phyloP scores from a whole-genome alignment of 1,140 invertebrate genomes.

The Euschistus heros region DNA sequence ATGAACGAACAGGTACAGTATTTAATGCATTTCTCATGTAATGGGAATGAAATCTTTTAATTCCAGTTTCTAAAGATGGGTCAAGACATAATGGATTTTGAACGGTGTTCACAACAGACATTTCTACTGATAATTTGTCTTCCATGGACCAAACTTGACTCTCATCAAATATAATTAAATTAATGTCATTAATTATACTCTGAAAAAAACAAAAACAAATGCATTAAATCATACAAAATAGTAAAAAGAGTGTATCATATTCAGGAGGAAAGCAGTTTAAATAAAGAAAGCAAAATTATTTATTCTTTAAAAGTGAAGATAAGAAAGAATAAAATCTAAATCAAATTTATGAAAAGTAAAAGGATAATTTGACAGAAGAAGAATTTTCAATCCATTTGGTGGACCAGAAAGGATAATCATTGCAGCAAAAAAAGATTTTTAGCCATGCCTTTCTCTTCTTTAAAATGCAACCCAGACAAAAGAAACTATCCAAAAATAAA shows the following conservation, averaged over 20 bases:
- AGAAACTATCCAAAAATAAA: too few species aligned
- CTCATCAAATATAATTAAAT: constrained; percentile 50
- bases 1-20: constrained; percentile 58
- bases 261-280: too few species aligned
- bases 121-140: constrained; percentile 67
- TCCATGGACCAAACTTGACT: constrained; percentile 55
- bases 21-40: constrained; percentile 62
- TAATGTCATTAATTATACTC: constrained; percentile 65
- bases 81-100: constrained; percentile 77
- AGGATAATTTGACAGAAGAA: too few species aligned
- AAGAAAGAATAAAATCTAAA: too few species aligned
- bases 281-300: too few species aligned
- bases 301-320: too few species aligned
- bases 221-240: background rate
- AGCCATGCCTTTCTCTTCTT: too few species aligned
- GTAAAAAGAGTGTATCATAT: background rate
- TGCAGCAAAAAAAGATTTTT: too few species aligned
- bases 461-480: too few species aligned
- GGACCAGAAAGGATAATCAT: too few species aligned
- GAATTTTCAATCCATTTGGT: too few species aligned
- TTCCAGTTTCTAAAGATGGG: constrained; percentile 65
- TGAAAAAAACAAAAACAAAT: constrained; percentile 36
- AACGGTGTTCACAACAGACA: constrained; percentile 68
- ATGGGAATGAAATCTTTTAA: constrained; percentile 57
- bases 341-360: too few species aligned